Evolutionary conservation across 2,888 invertebrate species (phyloP), one percentile per base, ranked within the genome.

Genomic region (Diabrotica balteata): DNA sequence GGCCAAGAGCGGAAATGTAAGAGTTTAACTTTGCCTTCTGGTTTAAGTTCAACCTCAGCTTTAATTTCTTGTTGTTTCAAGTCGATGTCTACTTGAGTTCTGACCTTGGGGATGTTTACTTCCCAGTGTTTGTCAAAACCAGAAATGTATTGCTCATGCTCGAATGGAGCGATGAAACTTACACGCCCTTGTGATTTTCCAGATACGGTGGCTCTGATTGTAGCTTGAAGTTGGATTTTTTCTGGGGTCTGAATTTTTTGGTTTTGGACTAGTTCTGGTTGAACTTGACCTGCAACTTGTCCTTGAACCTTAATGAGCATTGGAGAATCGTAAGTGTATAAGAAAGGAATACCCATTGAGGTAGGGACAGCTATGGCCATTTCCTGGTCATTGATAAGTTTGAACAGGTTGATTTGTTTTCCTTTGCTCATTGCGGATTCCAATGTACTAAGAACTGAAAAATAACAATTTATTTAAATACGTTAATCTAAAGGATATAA

Each of bases 331-430:
- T 88, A 86, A 63, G 87, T 87, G 82, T 85, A 91, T 67, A 89
- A 83, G 80, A 91, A 90, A 10, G 92, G 92, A 75, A 91, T 84
- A 80, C 93, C 93, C 74, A 87, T 87, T 66, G 88, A 89, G 10
- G 90, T 87, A 4, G 93, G 91, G 86, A 91, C 90, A 82, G 89
- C 88, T 17, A 92, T 82, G 10, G 87, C 86, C 8, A 89, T 83
- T 73, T 90, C 88, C 58, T 86, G 85, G 61, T 86, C 84, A 75
- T 88, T 88, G 58, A 86, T 79, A 7, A 90, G 83, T 80, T 89
- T 91, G 52, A 88, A 90, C 81, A 87, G 86, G 78, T 89, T 88
- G 74, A 88, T 84, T 17, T 86, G 78, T 53, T 85, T 81, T 54
- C 89, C 89, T 8, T 86, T 78, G 54, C 81, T 82, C 7, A 89